These are phyloP conservation scores for Clupea harengus DNA, from an alignment of 2,113 vertebrate genomes.

Conservation along the genomic window DNA sequence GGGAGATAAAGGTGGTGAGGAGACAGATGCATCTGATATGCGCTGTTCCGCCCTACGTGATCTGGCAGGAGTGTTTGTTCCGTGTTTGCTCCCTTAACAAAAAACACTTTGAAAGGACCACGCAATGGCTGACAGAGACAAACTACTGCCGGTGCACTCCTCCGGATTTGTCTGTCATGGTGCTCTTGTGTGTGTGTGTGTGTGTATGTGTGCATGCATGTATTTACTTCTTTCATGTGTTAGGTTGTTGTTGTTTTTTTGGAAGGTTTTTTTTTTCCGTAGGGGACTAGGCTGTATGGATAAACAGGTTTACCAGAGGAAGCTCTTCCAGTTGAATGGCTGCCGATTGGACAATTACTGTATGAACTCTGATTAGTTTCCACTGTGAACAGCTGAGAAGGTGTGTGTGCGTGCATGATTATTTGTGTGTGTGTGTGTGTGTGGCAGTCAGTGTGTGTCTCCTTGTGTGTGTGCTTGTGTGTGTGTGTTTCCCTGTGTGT, in stretches of 20 bases:
- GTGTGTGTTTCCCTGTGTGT: not conserved
- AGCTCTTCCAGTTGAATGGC: not conserved
- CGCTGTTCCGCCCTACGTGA: constrained; percentile 30
- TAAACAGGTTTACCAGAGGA: not conserved
- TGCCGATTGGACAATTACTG: not conserved
- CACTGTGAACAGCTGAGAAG: not conserved
- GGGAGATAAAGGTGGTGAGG: constrained; percentile 43
- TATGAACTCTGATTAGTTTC: not conserved
- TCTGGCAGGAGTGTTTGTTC: constrained; percentile 40
- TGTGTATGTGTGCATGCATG: not conserved
- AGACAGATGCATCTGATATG: constrained; percentile 38
- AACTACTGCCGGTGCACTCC: constrained; percentile 18
- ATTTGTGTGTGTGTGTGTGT: not conserved
- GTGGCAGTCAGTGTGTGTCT: not conserved
- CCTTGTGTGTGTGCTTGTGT: not conserved
- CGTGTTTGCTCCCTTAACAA: constrained; percentile 34
- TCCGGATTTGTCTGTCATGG: not conserved
- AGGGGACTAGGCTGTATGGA: not conserved
- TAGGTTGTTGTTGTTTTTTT: constrained; percentile 1
- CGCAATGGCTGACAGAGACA: constrained; percentile 28
- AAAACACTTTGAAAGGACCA: constrained; percentile 28
- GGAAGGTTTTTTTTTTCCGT: not conserved
- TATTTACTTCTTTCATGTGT: not conserved
- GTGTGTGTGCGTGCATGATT: not conserved
- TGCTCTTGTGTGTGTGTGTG: not conserved